Evolutionary conservation across 37 sponge, comb jelly and placozoan species (phyloP).

Genomic region (Spongia lamella): DNA sequence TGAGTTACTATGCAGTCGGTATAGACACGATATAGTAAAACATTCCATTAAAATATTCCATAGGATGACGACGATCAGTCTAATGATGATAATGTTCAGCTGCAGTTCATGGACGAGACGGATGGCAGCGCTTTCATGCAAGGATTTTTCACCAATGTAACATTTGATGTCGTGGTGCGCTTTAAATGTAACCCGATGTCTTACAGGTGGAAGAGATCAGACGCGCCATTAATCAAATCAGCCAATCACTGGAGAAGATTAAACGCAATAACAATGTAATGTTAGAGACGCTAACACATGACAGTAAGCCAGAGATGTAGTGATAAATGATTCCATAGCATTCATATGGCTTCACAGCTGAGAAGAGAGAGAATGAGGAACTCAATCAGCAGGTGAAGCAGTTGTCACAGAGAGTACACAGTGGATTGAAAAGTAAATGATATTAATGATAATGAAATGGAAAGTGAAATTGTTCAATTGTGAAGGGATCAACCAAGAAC

Average conservation of each 20-base stretch:
- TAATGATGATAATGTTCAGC: too few relatives aligned
- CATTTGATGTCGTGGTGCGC: too few relatives aligned
- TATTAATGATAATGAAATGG: background rate
- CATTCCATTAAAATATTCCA: too few relatives aligned
- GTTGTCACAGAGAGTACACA: constrained; percentile 43
- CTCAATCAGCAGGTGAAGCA: constrained; percentile 59
- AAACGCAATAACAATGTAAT: constrained; percentile 52
- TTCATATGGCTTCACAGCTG: constrained; percentile 7
- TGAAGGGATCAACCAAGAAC: constrained; percentile 50
- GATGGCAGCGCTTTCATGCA: too few relatives aligned
- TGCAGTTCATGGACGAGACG: too few relatives aligned
- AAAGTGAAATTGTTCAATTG: too few relatives aligned
- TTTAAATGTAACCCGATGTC: too few relatives aligned
- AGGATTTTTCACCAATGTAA: too few relatives aligned
- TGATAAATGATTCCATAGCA: too few relatives aligned
- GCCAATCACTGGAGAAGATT: constrained; percentile 42
- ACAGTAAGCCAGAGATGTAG: constrained; percentile 9
- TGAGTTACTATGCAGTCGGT: too few relatives aligned
- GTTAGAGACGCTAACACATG: constrained; percentile 25
- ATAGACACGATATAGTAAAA: too few relatives aligned
- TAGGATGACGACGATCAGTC: too few relatives aligned
- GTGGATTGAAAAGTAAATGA: constrained; percentile 50
- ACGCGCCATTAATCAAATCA: constrained; percentile 39
- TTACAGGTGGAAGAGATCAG: constrained; percentile 59
- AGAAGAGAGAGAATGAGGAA: constrained; percentile 36